phyloP scores from a whole-genome alignment of 2,888 invertebrate species.

The Trichopoda pennipes region DNA sequence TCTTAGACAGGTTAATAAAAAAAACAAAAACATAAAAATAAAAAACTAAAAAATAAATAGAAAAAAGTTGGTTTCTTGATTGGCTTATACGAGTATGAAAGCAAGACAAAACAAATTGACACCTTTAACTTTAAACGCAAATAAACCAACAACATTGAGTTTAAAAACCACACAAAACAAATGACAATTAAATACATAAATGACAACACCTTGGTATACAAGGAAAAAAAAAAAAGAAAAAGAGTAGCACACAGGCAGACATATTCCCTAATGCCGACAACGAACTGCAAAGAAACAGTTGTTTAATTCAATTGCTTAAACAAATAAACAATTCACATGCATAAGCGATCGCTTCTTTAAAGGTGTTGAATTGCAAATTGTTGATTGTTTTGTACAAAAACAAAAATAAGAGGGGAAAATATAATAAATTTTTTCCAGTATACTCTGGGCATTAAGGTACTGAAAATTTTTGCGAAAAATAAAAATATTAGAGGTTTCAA shows the following conservation, averaged over 20 bases:
- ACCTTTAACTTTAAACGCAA: constrained; percentile 61
- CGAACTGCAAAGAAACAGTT: constrained; percentile 44
- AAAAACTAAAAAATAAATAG: too few relatives aligned
- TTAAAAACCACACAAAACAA: constrained; percentile 54
- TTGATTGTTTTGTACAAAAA: constrained; percentile 36
- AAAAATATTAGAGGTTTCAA: constrained; percentile 26
- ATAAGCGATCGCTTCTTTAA: constrained; percentile 38
- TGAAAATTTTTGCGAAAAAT: constrained; percentile 19
- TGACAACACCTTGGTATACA: constrained; percentile 46
- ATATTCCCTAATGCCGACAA: constrained; percentile 4
- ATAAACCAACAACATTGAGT: constrained; percentile 40
- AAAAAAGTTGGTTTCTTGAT: constrained; percentile 31
- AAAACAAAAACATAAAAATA: background rate
- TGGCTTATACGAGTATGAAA: constrained; percentile 2
- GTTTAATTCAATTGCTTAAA: constrained; percentile 54
- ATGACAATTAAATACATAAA: constrained; percentile 65
- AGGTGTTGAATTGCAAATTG: constrained; percentile 47
- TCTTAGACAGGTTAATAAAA: constrained; percentile 27
- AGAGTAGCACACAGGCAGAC: background rate
- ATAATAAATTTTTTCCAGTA: constrained; percentile 42
- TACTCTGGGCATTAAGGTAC: constrained; percentile 18
- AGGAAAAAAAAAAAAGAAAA: background rate
- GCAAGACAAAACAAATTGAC: constrained; percentile 62
- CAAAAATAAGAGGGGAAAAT: too few relatives aligned
- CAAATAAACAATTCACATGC: constrained; percentile 36